A percentile compares a stretch with the other conserved stretches of the same genome.
Evolutionary conservation across 1,140 invertebrate species (phyloP).

Genomic region (Anagrus nilaparvatae): DNA sequence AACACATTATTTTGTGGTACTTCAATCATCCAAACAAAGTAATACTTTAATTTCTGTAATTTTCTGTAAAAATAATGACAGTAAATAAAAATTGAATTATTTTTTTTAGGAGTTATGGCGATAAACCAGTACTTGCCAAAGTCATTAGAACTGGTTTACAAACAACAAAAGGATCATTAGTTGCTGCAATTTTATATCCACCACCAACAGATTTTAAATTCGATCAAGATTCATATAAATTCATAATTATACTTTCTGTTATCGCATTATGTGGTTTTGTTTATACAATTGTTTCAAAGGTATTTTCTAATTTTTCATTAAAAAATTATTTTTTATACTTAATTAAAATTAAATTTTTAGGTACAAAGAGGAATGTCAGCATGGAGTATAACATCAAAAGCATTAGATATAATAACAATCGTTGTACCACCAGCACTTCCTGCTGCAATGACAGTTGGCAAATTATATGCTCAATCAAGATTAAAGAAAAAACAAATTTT

Average conservation of each 20-base stretch:
- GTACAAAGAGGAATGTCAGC: conserved; percentile 42
- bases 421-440: conserved; percentile 87
- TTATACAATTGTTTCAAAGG: conserved; percentile 78
- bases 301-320: conserved; percentile 29
- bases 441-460: conserved; percentile 86
- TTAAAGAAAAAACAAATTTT: conserved; percentile 72
- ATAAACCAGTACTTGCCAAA: conserved; percentile 53
- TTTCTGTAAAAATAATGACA: neutral
- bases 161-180: conserved; percentile 82
- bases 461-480: conserved; percentile 79
- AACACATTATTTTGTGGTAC: conserved; percentile 38
- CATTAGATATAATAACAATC: conserved; percentile 85
- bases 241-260: conserved; percentile 68
- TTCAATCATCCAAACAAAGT: conserved; percentile 39
- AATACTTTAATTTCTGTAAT: conserved; percentile 7
- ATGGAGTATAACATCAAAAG: conserved; percentile 60
- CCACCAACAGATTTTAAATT: conserved; percentile 92
- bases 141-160: conserved; percentile 74
- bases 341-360: conserved; percentile 28
- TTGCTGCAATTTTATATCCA: conserved; percentile 89
- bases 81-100: neutral
- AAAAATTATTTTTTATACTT: conserved; percentile 4
- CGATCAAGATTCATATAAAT: conserved; percentile 84
- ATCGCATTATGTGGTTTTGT: conserved; percentile 69
- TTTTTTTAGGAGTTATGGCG: conserved; percentile 61